These are phyloP conservation scores for Paracanthobrama guichenoti DNA, from an alignment of 2,113 vertebrate species.

Conservation along the genomic window DNA sequence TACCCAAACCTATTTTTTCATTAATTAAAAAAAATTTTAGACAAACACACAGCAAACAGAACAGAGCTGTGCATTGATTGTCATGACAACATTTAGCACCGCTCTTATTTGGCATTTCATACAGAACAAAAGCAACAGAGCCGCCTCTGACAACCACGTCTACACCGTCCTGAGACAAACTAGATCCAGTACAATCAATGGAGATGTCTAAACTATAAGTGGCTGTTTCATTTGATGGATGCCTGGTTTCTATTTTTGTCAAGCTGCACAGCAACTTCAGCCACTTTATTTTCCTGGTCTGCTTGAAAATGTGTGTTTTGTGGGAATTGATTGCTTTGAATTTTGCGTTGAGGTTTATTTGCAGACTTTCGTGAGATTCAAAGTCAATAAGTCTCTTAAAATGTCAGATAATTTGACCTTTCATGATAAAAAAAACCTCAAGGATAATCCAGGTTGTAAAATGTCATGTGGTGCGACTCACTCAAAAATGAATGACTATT, in stretches of 20 bases:
- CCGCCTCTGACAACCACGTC: not conserved
- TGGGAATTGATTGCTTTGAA: not conserved
- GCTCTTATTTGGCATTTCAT: not conserved
- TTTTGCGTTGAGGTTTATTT: not conserved
- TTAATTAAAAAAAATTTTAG: not conserved
- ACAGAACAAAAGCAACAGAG: constrained; percentile 8
- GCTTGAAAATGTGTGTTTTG: not conserved
- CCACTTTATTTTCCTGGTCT: not conserved
- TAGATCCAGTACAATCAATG: not conserved
- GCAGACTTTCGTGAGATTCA: not conserved
- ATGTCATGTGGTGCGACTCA: not conserved
- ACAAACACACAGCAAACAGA: not conserved
- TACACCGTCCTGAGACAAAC: not conserved
- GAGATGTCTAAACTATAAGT: not conserved
- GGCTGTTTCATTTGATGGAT: not conserved
- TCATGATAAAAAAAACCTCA: not conserved
- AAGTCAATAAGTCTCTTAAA: not conserved
- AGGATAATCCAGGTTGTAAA: not conserved
- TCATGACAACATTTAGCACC: not conserved
- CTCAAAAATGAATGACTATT: not conserved
- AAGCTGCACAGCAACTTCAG: not conserved
- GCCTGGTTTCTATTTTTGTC: not conserved
- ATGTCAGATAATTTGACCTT: not conserved
- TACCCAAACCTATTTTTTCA: not conserved
- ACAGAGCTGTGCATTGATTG: not conserved